A percentile compares a stretch with the other conserved stretches of the same genome.
Conservation (phyloP, 2,113 vertebrate genomes). For the Madoqua kirkii region DNA sequence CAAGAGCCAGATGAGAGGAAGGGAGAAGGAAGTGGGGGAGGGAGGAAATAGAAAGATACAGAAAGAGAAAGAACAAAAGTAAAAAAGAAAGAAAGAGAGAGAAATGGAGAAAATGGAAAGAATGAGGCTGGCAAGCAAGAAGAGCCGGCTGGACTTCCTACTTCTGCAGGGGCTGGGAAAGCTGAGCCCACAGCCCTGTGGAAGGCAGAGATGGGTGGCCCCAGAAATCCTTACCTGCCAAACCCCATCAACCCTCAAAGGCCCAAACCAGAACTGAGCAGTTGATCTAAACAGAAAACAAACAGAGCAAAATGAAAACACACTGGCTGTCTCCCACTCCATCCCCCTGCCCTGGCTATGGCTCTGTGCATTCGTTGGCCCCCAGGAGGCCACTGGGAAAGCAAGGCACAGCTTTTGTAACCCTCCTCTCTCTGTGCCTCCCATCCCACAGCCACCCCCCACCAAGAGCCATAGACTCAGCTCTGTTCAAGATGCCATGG, state of each 20-base stretch:
- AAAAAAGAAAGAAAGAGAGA: neutral
- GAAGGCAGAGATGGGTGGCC: conserved; percentile 64
- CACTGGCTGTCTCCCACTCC: neutral
- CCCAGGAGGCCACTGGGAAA: conserved; percentile 47
- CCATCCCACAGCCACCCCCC: neutral
- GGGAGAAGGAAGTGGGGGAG: neutral
- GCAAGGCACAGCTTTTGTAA: conserved; percentile 54
- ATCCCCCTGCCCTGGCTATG: neutral
- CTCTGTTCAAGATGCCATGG: conserved; percentile 44
- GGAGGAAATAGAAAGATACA: neutral
- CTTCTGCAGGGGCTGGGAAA: neutral
- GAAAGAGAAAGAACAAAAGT: neutral
- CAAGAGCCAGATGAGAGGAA: neutral
- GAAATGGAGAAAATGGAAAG: neutral
- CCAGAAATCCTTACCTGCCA: conserved; percentile 71
- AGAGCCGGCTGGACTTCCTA: neutral
- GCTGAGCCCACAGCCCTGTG: conserved; percentile 56
- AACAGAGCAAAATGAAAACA: conserved; percentile 65
- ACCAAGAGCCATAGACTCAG: conserved; percentile 41
- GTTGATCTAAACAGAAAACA: conserved; percentile 63
- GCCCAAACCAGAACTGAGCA: conserved; percentile 62
- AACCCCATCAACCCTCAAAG: conserved; percentile 57
- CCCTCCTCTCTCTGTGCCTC: neutral
- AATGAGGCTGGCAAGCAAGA: neutral
- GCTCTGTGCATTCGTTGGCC: conserved; percentile 49